Evolutionary conservation across 2,888 invertebrate genomes (phyloP).

Genomic region (Lingula anatina): DNA sequence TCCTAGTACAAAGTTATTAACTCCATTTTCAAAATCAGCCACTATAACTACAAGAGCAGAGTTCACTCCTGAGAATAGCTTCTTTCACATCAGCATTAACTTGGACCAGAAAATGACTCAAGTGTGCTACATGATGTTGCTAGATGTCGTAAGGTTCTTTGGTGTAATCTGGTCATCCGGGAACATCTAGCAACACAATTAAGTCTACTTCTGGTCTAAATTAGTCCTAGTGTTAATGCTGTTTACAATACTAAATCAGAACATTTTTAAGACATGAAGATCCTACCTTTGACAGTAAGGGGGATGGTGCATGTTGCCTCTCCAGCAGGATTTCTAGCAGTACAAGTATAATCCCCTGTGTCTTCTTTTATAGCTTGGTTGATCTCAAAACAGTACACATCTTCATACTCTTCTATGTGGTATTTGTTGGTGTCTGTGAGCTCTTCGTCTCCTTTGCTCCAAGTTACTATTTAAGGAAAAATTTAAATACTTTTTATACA

Average conservation of each 20-base stretch:
- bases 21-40: no score
- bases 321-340: slow-evolving; percentile 81
- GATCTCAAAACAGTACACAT: slow-evolving; percentile 50
- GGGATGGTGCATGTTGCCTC: slow-evolving; percentile 65
- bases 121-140: no score
- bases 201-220: not conserved
- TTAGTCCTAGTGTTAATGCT: not conserved
- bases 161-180: no score
- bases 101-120: no score
- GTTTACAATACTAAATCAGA: not conserved
- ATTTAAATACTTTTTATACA: not conserved
- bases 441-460: slow-evolving; percentile 49
- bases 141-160: no score
- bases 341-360: slow-evolving; percentile 92
- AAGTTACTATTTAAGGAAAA: slow-evolving; percentile 54
- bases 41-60: no score
- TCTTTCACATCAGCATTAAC: no score
- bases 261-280: not conserved
- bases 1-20: no score
- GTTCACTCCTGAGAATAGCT: no score
- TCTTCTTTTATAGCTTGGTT: slow-evolving; percentile 63
- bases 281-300: slow-evolving; percentile 78
- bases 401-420: slow-evolving; percentile 49
- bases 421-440: slow-evolving; percentile 46
- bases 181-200: no score